phyloP scores from a whole-genome alignment of 2,888 invertebrate genomes.

The Acanthosepion pharaonis region DNA sequence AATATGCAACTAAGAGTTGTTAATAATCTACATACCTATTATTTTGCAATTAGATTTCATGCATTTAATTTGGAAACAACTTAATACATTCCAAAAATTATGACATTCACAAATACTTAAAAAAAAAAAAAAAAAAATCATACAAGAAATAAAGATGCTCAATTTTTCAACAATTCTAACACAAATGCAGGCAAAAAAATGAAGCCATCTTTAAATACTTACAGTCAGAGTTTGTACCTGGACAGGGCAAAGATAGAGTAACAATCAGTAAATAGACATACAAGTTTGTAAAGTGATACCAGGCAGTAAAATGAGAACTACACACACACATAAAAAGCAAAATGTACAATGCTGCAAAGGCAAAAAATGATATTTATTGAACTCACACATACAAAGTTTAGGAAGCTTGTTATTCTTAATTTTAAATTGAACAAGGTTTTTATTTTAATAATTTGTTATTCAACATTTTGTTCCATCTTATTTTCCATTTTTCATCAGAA shows the following conservation, averaged over 20 bases:
- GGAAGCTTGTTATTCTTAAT: too few relatives aligned
- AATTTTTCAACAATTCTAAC: background rate
- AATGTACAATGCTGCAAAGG: too few relatives aligned
- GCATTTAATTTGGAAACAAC: background rate
- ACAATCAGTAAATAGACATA: background rate
- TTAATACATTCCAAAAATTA: background rate
- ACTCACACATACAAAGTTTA: too few relatives aligned
- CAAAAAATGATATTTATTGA: too few relatives aligned
- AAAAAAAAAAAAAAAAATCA: background rate
- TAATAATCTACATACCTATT: too few relatives aligned
- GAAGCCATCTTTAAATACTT: background rate
- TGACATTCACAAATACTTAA: background rate
- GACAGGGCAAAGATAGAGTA: background rate
- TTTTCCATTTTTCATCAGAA: too few relatives aligned
- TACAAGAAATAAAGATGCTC: background rate
- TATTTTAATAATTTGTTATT: too few relatives aligned
- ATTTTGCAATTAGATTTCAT: background rate
- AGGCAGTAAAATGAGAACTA: background rate
- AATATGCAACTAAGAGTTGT: too few relatives aligned
- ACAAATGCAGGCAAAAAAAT: background rate
- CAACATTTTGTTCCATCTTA: too few relatives aligned
- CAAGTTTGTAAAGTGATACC: background rate
- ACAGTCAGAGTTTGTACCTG: constrained; percentile 13
- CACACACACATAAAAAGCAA: background rate
- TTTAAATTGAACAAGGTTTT: too few relatives aligned